Conservation (phyloP, 1,140 invertebrate genomes). For the Halictus rubicundus region DNA sequence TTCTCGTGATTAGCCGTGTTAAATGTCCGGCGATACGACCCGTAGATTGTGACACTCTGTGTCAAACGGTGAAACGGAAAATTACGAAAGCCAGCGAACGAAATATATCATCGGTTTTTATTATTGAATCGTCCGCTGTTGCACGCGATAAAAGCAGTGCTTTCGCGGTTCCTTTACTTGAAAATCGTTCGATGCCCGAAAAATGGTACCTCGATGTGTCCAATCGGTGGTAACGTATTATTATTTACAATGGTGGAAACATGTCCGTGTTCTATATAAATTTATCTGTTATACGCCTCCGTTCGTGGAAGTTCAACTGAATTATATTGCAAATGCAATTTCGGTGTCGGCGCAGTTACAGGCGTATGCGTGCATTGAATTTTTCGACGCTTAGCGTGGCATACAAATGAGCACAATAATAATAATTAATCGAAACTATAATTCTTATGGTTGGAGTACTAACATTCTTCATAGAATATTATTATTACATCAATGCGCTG, state of each 20-base stretch:
- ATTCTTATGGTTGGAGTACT: no score
- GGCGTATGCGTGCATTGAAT: no score
- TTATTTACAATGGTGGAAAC: not conserved
- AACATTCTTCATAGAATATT: no score
- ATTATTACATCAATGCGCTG: no score
- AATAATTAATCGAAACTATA: no score
- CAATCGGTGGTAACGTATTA: not conserved
- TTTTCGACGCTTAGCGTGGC: no score
- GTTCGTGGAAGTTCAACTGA: not conserved
- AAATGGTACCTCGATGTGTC: not conserved
- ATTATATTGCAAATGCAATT: no score
- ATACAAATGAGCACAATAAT: no score
- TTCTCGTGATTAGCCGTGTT: conserved; percentile 52
- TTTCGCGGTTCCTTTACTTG: not conserved
- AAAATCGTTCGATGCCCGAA: not conserved
- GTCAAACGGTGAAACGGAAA: conserved; percentile 25
- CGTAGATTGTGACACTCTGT: conserved; percentile 20
- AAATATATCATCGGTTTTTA: conserved; percentile 16
- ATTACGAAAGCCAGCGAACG: conserved; percentile 4
- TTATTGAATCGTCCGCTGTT: conserved; percentile 10
- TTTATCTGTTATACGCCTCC: not conserved
- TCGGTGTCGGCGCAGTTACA: no score
- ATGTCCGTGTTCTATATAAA: not conserved
- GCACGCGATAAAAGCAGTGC: conserved; percentile 1
- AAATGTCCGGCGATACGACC: conserved; percentile 48